Base-by-base conservation (phyloP, 2,888 invertebrate species). In the Orthosia cruda region DNA sequence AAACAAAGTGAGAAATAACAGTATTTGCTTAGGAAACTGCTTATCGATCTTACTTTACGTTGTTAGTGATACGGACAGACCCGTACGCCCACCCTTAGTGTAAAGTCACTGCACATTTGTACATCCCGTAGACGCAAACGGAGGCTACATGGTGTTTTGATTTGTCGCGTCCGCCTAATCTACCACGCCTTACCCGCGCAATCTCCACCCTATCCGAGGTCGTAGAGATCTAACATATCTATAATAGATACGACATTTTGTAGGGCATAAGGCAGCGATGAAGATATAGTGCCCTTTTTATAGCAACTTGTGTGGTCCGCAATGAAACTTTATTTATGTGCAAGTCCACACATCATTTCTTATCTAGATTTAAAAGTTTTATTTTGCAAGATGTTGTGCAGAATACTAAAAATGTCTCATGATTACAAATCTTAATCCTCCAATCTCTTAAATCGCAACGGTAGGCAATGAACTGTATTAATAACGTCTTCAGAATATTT, bases 211-310 rank as follows among this genome's bases (percentile, higher is more conserved):
- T 20, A 16, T 20, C 5, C 13, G 11, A 26, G 11, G 0, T 45
- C 26, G 71, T 47, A 72, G 13, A 40, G 15, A 23, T 55, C 26
- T 55, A 16, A 45, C 45, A 50, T n/a, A 73, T 68, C 32, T 52
- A 50, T 68, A 72, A 9, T 40, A 65, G 12, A 62, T 55, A 62
- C 55, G 16, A 57, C 58, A 63, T 78, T 69, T 83, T 69, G 40
- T 73, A 58, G 55, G 47, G 57, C 61, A 45, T 50, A 70, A 72
- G 52, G 72, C 20, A 83, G 57, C 20, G 47, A 80, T 83, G 67
- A 78, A 83, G 83, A 50, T 54, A 78, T 63, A 76, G 16, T 45
- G 59, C 18, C 11, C 23, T 68, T 81, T 66, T 83, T 66, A 71
- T 77, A 20, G 7, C 49, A 54, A 57, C 78, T 47, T 83, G 71